Evolutionary conservation across 2,888 invertebrate genomes (phyloP), one percentile per base, ranked within the genome.

Genomic region (Gasteruption jaculator): DNA sequence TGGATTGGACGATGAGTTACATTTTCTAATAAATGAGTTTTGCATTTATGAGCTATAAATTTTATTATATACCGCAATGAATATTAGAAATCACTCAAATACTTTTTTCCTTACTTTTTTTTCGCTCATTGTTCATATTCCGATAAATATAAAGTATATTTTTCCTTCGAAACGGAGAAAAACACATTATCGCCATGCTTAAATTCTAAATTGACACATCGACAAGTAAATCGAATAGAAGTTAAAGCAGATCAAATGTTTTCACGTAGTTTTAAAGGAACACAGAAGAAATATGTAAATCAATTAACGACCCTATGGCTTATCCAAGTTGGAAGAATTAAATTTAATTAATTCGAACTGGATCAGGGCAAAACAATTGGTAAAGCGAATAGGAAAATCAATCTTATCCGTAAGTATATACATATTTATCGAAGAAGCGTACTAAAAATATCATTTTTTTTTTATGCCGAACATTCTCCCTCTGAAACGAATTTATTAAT

Each of bases 331-430:
- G 54, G 52, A 46, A 57, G 57, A 56, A 65, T 69, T 69, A 67
- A 68, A 64, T 56, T 43, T 32, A 63, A 62, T 69, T 60, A 68
- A 68, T 60, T 61, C 60, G 62, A 65, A 66, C 68, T 69, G 67
- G 65, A 60, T 49, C 47, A 51, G 56, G 58, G 54, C 41, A 43
- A 46, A 41, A 44, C 27, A 20, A 19, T 41, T 30, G 22, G 22
- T 34, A 45, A 30, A 20, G 16, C 16, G 22, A 24, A 14, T 16
- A 7, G 16, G 27, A 19, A n/a, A n/a, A n/a, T n/a, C n/a, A n/a
- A n/a, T n/a, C n/a, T n/a, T n/a, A n/a, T n/a, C n/a, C n/a, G n/a
- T n/a, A n/a, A 20, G 32, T 37, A 43, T 40, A 24, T 37, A 20
- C 6, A 12, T 20, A 30, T 30, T 16, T 37, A 43, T 29, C 6